These are phyloP conservation scores for Hirudo medicinalis DNA, from an alignment of 1,140 invertebrate species.

Conservation along the genomic window DNA sequence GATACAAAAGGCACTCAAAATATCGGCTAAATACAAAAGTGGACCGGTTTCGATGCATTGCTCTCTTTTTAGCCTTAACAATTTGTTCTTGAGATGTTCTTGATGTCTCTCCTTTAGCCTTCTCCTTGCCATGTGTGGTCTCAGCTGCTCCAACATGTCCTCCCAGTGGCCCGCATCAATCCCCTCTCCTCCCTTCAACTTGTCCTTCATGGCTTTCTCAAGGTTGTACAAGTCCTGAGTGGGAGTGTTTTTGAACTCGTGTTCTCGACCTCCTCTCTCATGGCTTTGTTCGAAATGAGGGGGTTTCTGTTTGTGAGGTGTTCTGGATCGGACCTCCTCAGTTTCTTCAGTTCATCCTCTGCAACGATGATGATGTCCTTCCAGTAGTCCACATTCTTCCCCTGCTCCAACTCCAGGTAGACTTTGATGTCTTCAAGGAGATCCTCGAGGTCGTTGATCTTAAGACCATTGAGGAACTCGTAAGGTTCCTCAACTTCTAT, in stretches of 20 bases:
- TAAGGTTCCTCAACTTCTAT: constrained; percentile 98
- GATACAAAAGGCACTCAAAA: too few species aligned
- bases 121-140: too few species aligned
- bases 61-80: constrained; percentile 72
- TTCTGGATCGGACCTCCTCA: constrained; percentile 51
- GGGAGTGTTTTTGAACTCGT: constrained; percentile 89
- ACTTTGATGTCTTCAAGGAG: constrained; percentile 88
- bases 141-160: too few species aligned
- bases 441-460: constrained; percentile 87
- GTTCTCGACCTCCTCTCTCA: constrained; percentile 71
- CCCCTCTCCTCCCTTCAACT: constrained; percentile 60
- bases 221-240: constrained; percentile 70
- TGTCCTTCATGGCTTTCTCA: constrained; percentile 84
- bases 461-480: constrained; percentile 75
- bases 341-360: constrained; percentile 79
- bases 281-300: too few species aligned
- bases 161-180: constrained; percentile 93
- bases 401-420: constrained; percentile 48
- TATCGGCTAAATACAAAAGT: too few species aligned
- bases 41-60: constrained; percentile 34
- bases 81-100: constrained; percentile 72
- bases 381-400: constrained; percentile 86
- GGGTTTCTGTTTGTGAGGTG: constrained; percentile 26
- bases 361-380: constrained; percentile 90
- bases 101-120: constrained; percentile 85